These are phyloP conservation scores for Chamaetylas fuelleborni DNA, from an alignment of 2,113 vertebrate genomes.

Conservation along the genomic window DNA sequence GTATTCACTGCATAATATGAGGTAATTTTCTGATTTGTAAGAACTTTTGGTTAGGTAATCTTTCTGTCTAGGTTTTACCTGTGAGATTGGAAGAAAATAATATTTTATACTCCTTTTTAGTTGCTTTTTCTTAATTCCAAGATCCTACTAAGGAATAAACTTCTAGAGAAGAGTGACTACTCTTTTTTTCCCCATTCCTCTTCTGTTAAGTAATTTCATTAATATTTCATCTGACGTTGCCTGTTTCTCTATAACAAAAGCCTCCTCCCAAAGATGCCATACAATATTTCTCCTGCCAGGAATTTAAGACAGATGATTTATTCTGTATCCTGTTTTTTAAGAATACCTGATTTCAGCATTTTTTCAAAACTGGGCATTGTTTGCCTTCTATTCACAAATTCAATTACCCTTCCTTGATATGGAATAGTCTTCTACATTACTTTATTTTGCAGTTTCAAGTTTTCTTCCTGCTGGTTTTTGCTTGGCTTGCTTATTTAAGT, in stretches of 20 bases:
- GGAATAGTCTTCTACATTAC: constrained; percentile 35
- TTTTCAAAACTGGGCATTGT: background rate
- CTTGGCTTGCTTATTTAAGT: constrained; percentile 55
- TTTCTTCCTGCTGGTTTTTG: constrained; percentile 51
- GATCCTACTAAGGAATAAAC: background rate
- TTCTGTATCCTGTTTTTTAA: background rate
- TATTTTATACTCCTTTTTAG: background rate
- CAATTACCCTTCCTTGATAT: constrained; percentile 49
- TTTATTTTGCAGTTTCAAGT: constrained; percentile 52
- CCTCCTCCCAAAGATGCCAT: background rate
- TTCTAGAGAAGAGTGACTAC: background rate
- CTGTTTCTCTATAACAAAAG: background rate
- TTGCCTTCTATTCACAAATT: constrained; percentile 44
- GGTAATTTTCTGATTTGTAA: background rate
- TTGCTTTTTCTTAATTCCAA: background rate
- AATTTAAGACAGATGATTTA: constrained; percentile 12
- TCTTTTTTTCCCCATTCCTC: background rate
- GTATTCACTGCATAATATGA: background rate
- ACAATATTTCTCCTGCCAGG: background rate
- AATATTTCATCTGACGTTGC: background rate
- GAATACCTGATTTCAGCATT: background rate
- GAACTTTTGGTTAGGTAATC: background rate
- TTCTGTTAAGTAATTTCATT: background rate
- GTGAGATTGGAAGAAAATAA: background rate
- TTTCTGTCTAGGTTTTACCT: background rate